phyloP scores from a whole-genome alignment of 1,140 invertebrate species.

The Planococcus citri region DNA sequence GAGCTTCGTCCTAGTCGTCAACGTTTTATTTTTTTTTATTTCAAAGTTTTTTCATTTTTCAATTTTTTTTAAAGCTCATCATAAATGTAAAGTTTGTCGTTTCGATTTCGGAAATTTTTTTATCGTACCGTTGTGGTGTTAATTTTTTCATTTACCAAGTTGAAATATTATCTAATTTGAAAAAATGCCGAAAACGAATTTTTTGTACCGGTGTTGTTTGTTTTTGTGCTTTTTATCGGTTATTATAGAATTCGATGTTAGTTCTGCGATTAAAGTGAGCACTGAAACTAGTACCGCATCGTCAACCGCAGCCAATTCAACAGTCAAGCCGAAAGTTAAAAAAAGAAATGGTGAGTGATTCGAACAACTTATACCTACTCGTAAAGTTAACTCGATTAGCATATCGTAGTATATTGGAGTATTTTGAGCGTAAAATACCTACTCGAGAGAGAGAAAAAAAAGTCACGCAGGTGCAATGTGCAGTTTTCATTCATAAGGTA shows the following conservation, averaged over 20 bases:
- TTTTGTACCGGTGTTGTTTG: conserved; percentile 7
- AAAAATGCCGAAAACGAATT: conserved; percentile 12
- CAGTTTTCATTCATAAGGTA: too few species aligned
- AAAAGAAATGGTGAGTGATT: conserved; percentile 3
- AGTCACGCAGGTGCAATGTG: too few species aligned
- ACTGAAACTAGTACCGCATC: background rate
- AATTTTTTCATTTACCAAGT: background rate
- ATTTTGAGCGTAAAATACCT: too few species aligned
- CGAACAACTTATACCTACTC: too few species aligned
- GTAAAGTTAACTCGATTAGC: too few species aligned
- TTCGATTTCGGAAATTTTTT: conserved; percentile 8
- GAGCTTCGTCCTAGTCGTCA: conserved; percentile 13
- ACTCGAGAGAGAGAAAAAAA: too few species aligned
- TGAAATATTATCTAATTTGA: background rate
- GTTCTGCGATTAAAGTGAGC: background rate
- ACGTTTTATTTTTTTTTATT: conserved; percentile 1
- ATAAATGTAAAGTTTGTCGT: background rate
- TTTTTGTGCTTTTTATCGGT: conserved; percentile 10
- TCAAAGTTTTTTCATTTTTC: conserved; percentile 14
- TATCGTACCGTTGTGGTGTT: background rate
- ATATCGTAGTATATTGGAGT: too few species aligned
- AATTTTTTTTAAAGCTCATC: too few species aligned
- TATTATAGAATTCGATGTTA: conserved; percentile 11
- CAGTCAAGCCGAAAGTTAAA: background rate
- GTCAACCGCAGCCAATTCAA: background rate